phyloP scores from a whole-genome alignment of 30 jellyfish, hydroid and myxozoan species.

The Turritopsis dohrnii region DNA sequence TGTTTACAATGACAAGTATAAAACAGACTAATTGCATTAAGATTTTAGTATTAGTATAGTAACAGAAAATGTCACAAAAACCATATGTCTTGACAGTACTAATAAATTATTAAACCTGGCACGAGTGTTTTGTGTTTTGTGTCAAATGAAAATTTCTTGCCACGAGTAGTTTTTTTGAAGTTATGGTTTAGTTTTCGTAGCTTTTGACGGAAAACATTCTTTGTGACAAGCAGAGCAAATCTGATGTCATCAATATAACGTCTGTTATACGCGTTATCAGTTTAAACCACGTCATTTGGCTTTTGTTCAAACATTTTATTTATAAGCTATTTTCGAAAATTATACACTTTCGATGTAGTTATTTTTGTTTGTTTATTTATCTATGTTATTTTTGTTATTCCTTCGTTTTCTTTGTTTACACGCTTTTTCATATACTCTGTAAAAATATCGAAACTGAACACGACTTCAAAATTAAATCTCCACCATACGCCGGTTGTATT shows the following conservation, averaged over 20 bases:
- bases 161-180: background rate
- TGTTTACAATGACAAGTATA: background rate
- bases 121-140: background rate
- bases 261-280: background rate
- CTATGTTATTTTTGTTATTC: too few species aligned
- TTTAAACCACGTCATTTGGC: background rate
- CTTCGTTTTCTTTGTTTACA: too few species aligned
- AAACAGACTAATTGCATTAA: background rate
- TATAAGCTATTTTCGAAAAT: background rate
- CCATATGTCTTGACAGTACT: background rate
- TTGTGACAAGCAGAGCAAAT: background rate
- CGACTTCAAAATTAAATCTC: too few species aligned
- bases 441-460: too few species aligned
- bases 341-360: background rate
- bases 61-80: background rate
- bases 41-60: too few species aligned
- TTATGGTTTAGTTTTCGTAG: background rate
- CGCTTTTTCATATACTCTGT: too few species aligned
- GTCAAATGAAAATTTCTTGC: background rate
- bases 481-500: too few species aligned
- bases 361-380: background rate
- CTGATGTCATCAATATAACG: background rate
- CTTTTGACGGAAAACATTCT: background rate
- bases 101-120: background rate
- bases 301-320: background rate